Evolutionary conservation across 2,113 vertebrate genomes (phyloP).

Genomic region (Phylloscopus trochiloides): DNA sequence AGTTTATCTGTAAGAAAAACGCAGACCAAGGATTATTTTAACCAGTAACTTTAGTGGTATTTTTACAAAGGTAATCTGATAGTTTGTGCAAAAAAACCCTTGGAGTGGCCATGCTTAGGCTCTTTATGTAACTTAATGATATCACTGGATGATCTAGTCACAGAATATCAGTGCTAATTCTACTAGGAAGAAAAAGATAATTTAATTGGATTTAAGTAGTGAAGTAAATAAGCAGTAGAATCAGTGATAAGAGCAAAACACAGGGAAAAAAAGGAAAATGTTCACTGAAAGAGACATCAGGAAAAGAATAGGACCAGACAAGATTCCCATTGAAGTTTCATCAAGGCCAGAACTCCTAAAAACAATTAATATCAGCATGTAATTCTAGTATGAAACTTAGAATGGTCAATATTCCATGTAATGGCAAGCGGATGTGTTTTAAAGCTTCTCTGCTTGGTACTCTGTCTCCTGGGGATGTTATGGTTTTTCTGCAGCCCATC

Average conservation of each 20-base stretch:
- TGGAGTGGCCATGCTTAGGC: not conserved
- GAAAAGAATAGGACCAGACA: not conserved
- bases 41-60: not conserved
- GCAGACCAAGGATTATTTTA: not conserved
- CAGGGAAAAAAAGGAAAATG: not conserved
- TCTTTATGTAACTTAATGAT: not conserved
- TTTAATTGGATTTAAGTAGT: not conserved
- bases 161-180: not conserved
- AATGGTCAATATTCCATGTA: not conserved
- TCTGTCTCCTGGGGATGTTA: not conserved
- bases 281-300: not conserved
- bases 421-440: not conserved
- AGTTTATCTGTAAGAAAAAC: not conserved
- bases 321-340: not conserved
- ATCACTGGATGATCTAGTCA: not conserved
- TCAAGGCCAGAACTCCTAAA: not conserved
- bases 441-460: not conserved
- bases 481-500: not conserved
- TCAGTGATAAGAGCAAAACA: not conserved
- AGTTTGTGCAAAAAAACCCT: not conserved
- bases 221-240: not conserved
- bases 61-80: not conserved
- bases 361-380: not conserved
- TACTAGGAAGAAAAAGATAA: not conserved
- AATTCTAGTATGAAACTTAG: not conserved